A percentile compares a stretch with the other conserved stretches of the same genome.
Evolutionary conservation across 2,797 vertebrate species (phyloP).

Genomic region (Selene dorsalis): DNA sequence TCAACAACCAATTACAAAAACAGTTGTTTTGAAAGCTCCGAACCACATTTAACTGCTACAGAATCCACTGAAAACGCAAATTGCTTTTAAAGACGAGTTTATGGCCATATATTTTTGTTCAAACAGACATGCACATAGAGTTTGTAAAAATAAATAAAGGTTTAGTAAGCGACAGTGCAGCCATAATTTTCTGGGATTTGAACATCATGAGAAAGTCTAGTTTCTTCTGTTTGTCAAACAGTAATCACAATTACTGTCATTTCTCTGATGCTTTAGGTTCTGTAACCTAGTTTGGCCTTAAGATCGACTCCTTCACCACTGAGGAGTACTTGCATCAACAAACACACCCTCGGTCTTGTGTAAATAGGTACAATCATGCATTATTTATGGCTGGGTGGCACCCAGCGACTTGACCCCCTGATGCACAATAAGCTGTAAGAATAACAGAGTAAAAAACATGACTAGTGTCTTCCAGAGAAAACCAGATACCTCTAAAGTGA

Average conservation of each 20-base stretch:
- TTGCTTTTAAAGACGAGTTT: conserved; percentile 1
- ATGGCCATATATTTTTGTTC: neutral
- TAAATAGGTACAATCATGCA: conserved; percentile 19
- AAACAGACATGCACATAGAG: neutral
- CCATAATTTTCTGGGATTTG: conserved; percentile 20
- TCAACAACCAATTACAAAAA: neutral
- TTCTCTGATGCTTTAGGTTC: conserved; percentile 20
- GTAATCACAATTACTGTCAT: conserved; percentile 9
- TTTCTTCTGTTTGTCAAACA: conserved; percentile 21
- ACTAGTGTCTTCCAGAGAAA: neutral
- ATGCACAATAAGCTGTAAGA: conserved; percentile 1
- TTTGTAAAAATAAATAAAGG: no score
- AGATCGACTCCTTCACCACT: neutral
- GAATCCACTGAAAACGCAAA: conserved; percentile 8
- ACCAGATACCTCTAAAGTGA: neutral
- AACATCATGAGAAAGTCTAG: conserved; percentile 13
- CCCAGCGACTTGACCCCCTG: conserved; percentile 6
- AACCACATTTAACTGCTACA: neutral
- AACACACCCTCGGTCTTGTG: neutral
- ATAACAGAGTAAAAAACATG: conserved; percentile 6
- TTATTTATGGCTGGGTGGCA: conserved; percentile 44
- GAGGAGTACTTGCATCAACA: conserved; percentile 28
- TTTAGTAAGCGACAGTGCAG: conserved; percentile 24
- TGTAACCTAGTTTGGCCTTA: neutral
- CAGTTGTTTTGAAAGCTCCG: neutral